phyloP scores from a whole-genome alignment of 2,797 vertebrate species.

The Myoxocephalus aenaeus region DNA sequence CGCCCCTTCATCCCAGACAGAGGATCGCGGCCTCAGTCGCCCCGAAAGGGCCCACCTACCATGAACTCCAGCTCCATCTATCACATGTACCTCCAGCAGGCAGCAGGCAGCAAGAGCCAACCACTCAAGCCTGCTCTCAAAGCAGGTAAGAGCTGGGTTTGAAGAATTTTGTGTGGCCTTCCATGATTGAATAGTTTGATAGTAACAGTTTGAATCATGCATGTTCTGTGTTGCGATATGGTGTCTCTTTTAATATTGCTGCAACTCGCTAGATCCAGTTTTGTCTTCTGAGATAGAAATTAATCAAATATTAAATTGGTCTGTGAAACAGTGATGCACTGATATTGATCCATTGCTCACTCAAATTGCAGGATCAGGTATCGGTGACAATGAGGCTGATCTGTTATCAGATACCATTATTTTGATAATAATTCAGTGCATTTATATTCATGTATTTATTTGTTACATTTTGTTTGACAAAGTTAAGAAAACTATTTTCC shows the following conservation, averaged over 20 bases:
- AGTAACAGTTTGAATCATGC: not conserved
- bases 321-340: no score
- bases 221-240: not conserved
- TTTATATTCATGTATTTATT: no score
- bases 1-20: slow-evolving; percentile 95
- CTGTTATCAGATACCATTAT: no score
- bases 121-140: slow-evolving; percentile 90
- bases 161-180: not conserved
- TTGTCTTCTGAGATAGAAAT: not conserved
- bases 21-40: slow-evolving; percentile 96
- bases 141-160: slow-evolving; percentile 87
- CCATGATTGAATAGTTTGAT: not conserved
- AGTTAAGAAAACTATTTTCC: no score
- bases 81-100: slow-evolving; percentile 98
- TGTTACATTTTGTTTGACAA: no score
- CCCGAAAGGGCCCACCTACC: slow-evolving; percentile 95
- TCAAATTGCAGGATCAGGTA: no score
- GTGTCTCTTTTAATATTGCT: not conserved
- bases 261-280: not conserved
- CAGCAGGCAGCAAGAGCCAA: slow-evolving; percentile 85
- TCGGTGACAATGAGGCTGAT: no score
- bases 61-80: slow-evolving; percentile 99
- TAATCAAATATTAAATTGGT: no score
- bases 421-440: no score
- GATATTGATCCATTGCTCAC: no score